A percentile compares a stretch with the other conserved stretches of the same genome.
Evolutionary conservation across 2,113 vertebrate species (phyloP).

Genomic region (Choloepus hoffmanni): DNA sequence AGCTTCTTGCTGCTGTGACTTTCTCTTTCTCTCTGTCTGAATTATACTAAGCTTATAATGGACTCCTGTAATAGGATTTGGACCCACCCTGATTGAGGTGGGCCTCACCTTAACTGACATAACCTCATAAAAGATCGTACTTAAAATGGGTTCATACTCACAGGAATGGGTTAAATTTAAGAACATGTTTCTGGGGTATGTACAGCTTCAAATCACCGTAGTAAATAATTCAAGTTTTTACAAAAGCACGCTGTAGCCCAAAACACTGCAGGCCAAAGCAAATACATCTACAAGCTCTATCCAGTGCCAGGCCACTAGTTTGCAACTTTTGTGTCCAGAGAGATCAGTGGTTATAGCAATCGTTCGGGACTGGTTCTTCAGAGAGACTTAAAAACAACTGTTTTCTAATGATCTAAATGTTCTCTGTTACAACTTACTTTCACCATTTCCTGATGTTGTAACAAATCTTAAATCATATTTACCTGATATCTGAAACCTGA

Average conservation of each 20-base stretch:
- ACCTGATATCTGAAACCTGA: background rate
- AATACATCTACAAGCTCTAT: background rate
- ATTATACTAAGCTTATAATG: too few relatives aligned
- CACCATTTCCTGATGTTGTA: constrained; percentile 49
- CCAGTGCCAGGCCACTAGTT: background rate
- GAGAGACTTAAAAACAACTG: background rate
- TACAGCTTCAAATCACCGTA: too few relatives aligned
- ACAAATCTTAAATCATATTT: constrained; percentile 11
- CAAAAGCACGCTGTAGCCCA: background rate
- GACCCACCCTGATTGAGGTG: too few relatives aligned
- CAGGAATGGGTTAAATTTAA: too few relatives aligned
- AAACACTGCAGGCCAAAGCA: background rate
- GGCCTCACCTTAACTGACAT: too few relatives aligned
- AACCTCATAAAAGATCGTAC: too few relatives aligned
- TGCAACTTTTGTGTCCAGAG: background rate
- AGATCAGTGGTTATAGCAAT: background rate
- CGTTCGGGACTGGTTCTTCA: background rate
- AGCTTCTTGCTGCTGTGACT: too few relatives aligned
- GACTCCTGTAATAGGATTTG: too few relatives aligned
- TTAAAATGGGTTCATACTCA: too few relatives aligned
- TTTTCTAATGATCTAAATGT: constrained; percentile 5
- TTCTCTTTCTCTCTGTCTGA: too few relatives aligned
- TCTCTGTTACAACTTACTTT: constrained; percentile 30
- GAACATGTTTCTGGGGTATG: too few relatives aligned
- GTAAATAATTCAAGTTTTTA: background rate